Evolutionary conservation across 2,888 invertebrate species (phyloP), one percentile per base, ranked within the genome.

Genomic region (Adineta ricciae): DNA sequence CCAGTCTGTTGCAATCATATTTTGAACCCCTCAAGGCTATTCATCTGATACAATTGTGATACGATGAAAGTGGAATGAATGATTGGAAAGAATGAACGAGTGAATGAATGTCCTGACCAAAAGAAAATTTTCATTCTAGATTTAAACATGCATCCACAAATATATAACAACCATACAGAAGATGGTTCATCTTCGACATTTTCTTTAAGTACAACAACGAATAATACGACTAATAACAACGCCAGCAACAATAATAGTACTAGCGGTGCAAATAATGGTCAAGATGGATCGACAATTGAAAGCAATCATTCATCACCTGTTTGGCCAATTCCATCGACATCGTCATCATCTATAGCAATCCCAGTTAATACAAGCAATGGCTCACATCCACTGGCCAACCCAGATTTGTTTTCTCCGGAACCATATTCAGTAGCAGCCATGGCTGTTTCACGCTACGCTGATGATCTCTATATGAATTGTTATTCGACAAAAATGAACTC

Each of bases 21-120:
- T 64, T 64, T 64, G 64, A 64, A 64, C 64, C 64, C n/a, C 64
- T 64, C 32, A 64, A 64, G 64, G 64, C 64, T 64, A 64, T 64
- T 64, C 64, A 64, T 64, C 16, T 32, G 32, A 64, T 64, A 64
- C 64, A 64, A 64, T 64, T n/a, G 56, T 27, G 27, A 27, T 56
- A 64, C 32, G 32, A 32, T 32, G 64, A 64, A 64, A 64, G 64
- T 64, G 64, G 64, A 64, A 64, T 64, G 64, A 64, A 64, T 64
- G 4, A 16, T 19, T 14, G 52, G 19, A 16, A 36, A 2, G 19
- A 16, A 27, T 9, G 4, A 16, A 32, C 32, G 64, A 64, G 19
- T 8, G n/a, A 64, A 21, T 8, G 16, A 64, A 64, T 27, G 27
- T 8, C 14, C 7, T 46, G 46, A 46, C 46, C n/a, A n/a, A n/a